phyloP scores from a whole-genome alignment of 2,888 invertebrate species.

The Lepidonotus clava region DNA sequence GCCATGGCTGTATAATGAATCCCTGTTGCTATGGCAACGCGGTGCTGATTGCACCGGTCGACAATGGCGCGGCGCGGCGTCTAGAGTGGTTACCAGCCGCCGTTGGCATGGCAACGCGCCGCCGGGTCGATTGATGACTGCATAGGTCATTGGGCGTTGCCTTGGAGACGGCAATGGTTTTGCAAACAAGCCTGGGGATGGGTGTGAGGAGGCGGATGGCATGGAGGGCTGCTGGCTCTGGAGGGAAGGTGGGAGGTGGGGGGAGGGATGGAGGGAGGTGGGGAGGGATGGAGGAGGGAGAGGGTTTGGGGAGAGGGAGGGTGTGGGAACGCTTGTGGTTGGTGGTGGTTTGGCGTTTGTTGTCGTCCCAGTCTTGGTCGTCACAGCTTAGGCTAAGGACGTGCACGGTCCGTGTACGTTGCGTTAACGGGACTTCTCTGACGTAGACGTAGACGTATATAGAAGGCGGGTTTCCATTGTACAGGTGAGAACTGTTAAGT shows the following conservation, averaged over 20 bases:
- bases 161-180: conserved; percentile 42
- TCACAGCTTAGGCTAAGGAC: background rate
- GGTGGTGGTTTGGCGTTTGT: conserved; percentile 23
- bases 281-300: background rate
- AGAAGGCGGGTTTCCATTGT: background rate
- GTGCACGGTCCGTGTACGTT: background rate
- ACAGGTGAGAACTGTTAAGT: background rate
- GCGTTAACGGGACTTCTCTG: background rate
- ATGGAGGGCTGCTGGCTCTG: background rate
- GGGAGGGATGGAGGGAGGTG: background rate
- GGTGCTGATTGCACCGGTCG: conserved; percentile 42
- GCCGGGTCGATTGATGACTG: conserved; percentile 52
- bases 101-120: conserved; percentile 9
- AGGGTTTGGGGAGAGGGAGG: background rate
- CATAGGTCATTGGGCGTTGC: conserved; percentile 54
- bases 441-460: too few species aligned
- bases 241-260: background rate
- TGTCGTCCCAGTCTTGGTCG: background rate
- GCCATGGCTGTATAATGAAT: conserved; percentile 48
- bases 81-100: conserved; percentile 43
- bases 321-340: background rate
- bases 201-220: background rate
- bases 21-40: conserved; percentile 43
- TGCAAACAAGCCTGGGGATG: conserved; percentile 37
- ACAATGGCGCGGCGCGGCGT: conserved; percentile 23